Conservation (phyloP, 2,888 invertebrate genomes). For the Agrilus biguttatus region DNA sequence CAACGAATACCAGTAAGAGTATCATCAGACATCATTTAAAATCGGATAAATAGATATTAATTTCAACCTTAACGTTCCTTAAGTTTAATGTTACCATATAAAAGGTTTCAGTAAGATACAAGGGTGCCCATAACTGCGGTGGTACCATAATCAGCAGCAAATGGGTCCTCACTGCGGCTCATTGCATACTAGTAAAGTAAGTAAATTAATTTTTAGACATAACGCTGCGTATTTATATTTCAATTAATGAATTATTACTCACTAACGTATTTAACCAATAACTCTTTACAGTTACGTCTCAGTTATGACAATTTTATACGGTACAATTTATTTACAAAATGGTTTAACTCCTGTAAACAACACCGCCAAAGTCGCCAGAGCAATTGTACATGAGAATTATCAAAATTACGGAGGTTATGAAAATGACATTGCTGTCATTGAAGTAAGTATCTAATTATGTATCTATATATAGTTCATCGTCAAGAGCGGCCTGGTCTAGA, state of each 20-base stretch:
- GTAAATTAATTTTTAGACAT: not conserved
- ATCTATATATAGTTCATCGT: no score
- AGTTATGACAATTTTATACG: constrained; percentile 9
- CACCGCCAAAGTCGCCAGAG: constrained; percentile 4
- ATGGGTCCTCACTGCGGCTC: constrained; percentile 14
- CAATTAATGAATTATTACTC: no score
- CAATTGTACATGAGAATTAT: constrained; percentile 9
- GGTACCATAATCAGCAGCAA: constrained; percentile 12
- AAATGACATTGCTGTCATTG: constrained; percentile 12
- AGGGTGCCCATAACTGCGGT: constrained; percentile 11
- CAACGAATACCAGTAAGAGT: no score
- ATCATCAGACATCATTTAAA: no score
- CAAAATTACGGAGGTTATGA: constrained; percentile 5
- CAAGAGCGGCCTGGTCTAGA: no score
- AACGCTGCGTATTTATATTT: no score
- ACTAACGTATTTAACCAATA: no score
- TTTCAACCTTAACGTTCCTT: no score
- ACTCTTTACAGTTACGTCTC: constrained; percentile 1
- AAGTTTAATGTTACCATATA: no score
- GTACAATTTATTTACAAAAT: constrained; percentile 7
- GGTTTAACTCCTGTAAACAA: constrained; percentile 4
- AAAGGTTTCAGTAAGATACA: constrained; percentile 14
- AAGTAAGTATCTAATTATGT: constrained; percentile 7
- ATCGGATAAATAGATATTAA: no score
- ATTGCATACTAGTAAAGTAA: constrained; percentile 11